Evolutionary conservation across 1,140 invertebrate genomes (phyloP), one percentile per base, ranked within the genome.

Genomic region (Ceratina calcarata): DNA sequence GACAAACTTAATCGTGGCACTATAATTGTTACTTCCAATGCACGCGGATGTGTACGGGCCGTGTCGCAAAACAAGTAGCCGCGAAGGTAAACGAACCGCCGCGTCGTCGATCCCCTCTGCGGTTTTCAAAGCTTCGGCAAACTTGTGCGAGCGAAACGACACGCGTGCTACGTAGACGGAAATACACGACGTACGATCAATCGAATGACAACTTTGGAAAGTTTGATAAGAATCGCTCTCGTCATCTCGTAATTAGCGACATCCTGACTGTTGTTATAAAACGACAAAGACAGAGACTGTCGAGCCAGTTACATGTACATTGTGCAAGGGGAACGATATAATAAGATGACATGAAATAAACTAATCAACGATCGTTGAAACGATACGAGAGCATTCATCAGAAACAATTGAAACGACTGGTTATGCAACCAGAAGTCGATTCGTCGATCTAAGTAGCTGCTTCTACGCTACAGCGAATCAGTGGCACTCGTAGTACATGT

Each of bases 401-500:
- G 22, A 16, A 53, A 77, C 66, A 70, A 78, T 78, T 37, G 58
- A 78, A 53, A 24, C 3, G 15, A 6, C 37, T 8, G 13, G 58
- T 78, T 78, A 78, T 61, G 75, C 75, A 78, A 78, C 49, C 6
- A 32, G 16, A 37, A 18, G 45, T 62, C 20, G 57, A 75, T 20
- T 61, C 8, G 66, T n/a, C 8, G 15, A 45, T 45, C 37, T 10
- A 10, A 12, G 7, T 27, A 49, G n/a, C 60, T 68, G 49, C 1
- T 2, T 15, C 37, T 13, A 67, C n/a, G 12, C 4, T 16, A n/a
- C 16, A n/a, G 3, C 53, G 22, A 15, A 32, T 13, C 45, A 18
- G 22, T 24, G 20, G 8, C 10, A 10, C 37, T 45, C 7, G 10
- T 45, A 10, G 6, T 10, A 45, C 8, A 66, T 57, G 8, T 67